phyloP scores from a whole-genome alignment of 2,888 invertebrate species.

The Ectemnius cavifrons region DNA sequence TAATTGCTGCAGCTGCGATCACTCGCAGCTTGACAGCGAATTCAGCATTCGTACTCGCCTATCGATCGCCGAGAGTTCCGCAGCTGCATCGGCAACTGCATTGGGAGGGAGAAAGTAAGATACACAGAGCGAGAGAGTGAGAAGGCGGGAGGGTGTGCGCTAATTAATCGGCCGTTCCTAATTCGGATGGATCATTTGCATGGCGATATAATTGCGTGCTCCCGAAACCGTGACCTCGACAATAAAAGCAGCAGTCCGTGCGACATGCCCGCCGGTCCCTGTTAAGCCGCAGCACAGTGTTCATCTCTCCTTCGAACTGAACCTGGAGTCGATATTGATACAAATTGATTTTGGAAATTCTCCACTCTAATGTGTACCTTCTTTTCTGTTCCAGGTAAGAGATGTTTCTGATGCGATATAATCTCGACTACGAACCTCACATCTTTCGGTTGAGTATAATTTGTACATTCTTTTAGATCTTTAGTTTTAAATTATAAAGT shows the following conservation, averaged over 20 bases:
- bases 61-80: slow-evolving; percentile 51
- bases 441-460: too few species aligned
- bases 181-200: slow-evolving; percentile 58
- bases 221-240: background rate
- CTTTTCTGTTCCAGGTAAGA: too few species aligned
- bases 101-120: slow-evolving; percentile 20
- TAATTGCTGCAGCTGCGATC: slow-evolving; percentile 58
- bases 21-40: slow-evolving; percentile 46
- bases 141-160: slow-evolving; percentile 6
- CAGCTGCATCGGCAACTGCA: slow-evolving; percentile 23
- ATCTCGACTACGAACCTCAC: too few species aligned
- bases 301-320: too few species aligned
- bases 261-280: too few species aligned
- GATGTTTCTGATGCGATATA: too few species aligned
- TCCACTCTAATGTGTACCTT: too few species aligned
- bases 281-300: too few species aligned
- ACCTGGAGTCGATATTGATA: too few species aligned
- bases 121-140: background rate
- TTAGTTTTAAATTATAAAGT: too few species aligned
- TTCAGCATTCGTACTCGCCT: background rate
- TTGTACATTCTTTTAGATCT: too few species aligned
- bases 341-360: too few species aligned
- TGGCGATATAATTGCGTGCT: slow-evolving; percentile 50
- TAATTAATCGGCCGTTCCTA: slow-evolving; percentile 61
- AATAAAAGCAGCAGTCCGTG: background rate